Conservation (phyloP, 2,888 invertebrate species). For the Ecliptopera silaceata region DNA sequence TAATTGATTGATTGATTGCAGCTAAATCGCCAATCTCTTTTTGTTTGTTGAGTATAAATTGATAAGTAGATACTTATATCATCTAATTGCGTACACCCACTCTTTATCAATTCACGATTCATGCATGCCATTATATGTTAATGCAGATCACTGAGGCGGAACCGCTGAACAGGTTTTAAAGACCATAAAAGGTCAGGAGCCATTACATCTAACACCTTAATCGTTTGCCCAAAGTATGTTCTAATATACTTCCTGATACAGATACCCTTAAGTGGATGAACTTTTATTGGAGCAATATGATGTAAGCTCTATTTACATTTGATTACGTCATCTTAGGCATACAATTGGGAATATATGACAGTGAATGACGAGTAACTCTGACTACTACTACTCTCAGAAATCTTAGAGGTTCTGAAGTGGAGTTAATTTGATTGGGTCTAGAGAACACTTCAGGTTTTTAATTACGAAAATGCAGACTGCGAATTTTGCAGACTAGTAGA, state of each 20-base stretch:
- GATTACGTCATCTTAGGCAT: conserved; percentile 15
- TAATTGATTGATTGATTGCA: too few species aligned
- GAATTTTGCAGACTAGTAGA: too few species aligned
- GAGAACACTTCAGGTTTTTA: too few species aligned
- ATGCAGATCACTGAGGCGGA: conserved; percentile 56
- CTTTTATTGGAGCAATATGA: conserved; percentile 28
- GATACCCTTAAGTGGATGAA: conserved; percentile 29
- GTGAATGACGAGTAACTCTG: too few species aligned
- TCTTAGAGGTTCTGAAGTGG: too few species aligned
- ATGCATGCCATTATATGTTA: conserved; percentile 56
- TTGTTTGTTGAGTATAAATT: too few species aligned
- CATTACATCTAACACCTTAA: conserved; percentile 53
- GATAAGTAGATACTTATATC: background rate
- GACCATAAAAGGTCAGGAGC: conserved; percentile 47
- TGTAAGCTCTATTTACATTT: background rate
- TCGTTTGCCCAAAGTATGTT: conserved; percentile 55
- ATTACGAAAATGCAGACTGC: too few species aligned
- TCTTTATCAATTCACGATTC: conserved; percentile 5
- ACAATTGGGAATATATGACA: too few species aligned
- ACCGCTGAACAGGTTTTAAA: conserved; percentile 33
- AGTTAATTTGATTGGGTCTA: too few species aligned
- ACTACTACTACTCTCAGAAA: too few species aligned
- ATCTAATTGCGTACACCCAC: conserved; percentile 15
- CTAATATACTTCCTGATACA: conserved; percentile 53
- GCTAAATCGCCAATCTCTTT: too few species aligned